Conservation (phyloP, 2,113 vertebrate genomes). For the Tenrec ecaudatus region DNA sequence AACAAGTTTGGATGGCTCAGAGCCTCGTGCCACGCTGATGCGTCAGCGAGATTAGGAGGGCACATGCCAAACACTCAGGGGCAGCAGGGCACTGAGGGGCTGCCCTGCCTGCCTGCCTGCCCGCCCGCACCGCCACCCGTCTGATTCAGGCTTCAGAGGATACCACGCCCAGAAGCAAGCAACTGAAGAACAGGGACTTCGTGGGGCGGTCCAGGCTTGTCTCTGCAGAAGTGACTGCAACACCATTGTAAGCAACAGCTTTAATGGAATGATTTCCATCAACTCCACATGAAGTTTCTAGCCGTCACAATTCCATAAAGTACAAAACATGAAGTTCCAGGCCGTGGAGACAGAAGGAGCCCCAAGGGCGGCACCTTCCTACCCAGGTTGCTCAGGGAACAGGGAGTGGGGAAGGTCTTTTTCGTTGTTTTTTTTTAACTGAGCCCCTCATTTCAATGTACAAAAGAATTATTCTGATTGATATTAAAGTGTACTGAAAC, state of each 20-base stretch:
- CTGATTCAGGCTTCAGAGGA: slow-evolving; percentile 32
- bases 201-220: slow-evolving; percentile 54
- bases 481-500: slow-evolving; percentile 87
- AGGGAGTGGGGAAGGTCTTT: slow-evolving; percentile 63
- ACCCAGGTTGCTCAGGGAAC: slow-evolving; percentile 78
- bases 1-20: slow-evolving; percentile 41
- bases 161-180: slow-evolving; percentile 70
- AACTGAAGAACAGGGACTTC: slow-evolving; percentile 32
- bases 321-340: slow-evolving; percentile 89
- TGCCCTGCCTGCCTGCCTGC: slow-evolving; percentile 29
- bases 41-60: slow-evolving; percentile 63
- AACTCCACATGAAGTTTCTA: slow-evolving; percentile 78
- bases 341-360: slow-evolving; percentile 81
- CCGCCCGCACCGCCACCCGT: not conserved
- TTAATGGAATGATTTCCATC: slow-evolving; percentile 83
- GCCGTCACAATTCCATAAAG: slow-evolving; percentile 84
- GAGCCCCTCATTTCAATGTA: slow-evolving; percentile 84
- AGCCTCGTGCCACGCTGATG: slow-evolving; percentile 73
- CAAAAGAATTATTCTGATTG: slow-evolving; percentile 87
- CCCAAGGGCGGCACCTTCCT: slow-evolving; percentile 74
- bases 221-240: slow-evolving; percentile 63
- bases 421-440: slow-evolving; percentile 75
- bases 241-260: slow-evolving; percentile 72
- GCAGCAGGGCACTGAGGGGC: not conserved
- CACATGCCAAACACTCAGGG: not conserved